Evolutionary conservation across 2,797 vertebrate species (phyloP).

Genomic region (Holocentrus rufus): DNA sequence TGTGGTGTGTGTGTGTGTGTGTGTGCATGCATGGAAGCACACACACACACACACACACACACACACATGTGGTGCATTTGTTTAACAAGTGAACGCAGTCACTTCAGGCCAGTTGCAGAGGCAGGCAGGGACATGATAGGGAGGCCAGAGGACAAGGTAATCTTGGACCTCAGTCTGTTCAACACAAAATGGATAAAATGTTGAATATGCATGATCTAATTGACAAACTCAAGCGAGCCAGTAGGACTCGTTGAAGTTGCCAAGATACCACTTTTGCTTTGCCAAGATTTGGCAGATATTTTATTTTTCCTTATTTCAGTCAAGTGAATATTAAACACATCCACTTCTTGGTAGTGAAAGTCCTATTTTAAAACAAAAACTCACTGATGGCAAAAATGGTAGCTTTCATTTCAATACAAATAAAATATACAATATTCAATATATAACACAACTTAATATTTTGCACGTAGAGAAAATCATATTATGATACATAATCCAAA

Average conservation of each 20-base stretch:
- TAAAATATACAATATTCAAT: not conserved
- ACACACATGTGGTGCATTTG: too few species aligned
- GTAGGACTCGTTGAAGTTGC: slow-evolving; percentile 50
- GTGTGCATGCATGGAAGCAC: not conserved
- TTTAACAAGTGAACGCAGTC: slow-evolving; percentile 22
- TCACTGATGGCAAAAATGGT: not conserved
- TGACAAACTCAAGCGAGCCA: slow-evolving; percentile 57
- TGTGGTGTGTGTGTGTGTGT: slow-evolving; percentile 8
- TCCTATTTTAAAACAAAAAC: not conserved
- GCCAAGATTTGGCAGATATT: slow-evolving; percentile 40
- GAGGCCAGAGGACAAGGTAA: slow-evolving; percentile 15
- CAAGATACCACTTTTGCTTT: slow-evolving; percentile 58
- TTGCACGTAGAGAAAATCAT: too few species aligned
- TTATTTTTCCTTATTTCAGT: slow-evolving; percentile 30
- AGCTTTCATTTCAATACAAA: not conserved
- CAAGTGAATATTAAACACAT: slow-evolving; percentile 29
- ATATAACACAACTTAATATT: not conserved
- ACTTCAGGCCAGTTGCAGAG: not conserved
- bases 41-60: not conserved
- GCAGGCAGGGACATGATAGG: not conserved
- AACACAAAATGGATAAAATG: slow-evolving; percentile 35
- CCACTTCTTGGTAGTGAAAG: slow-evolving; percentile 1
- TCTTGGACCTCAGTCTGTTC: slow-evolving; percentile 26
- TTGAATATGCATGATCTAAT: slow-evolving; percentile 48
- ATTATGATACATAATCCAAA: too few species aligned